Conservation (phyloP, 2,797 vertebrate species). For the Arnoldichthys spilopterus region DNA sequence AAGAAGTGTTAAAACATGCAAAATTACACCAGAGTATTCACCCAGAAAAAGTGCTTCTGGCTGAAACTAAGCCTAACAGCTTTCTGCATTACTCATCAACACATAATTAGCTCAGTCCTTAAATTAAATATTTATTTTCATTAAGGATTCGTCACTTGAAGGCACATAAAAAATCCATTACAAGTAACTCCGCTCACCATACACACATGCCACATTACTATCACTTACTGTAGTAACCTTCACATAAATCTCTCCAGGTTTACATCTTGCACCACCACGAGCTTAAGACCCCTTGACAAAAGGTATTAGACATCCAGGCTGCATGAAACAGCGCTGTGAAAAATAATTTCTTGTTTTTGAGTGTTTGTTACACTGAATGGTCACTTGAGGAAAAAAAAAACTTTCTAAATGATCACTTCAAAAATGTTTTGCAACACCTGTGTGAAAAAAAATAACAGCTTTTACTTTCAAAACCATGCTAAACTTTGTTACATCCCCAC, state of each 20-base stretch:
- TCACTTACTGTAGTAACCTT: neutral
- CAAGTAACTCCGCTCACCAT: neutral
- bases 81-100: constrained; percentile 17
- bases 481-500: too few species aligned
- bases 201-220: neutral
- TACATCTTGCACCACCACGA: neutral
- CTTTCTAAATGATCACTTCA: too few species aligned
- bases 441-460: too few species aligned
- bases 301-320: neutral
- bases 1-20: neutral
- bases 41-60: neutral
- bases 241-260: neutral
- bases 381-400: neutral
- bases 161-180: neutral
- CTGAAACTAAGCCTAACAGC: neutral
- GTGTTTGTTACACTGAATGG: neutral
- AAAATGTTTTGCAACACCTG: too few species aligned
- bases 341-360: too few species aligned
- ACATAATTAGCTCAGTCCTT: neutral
- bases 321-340: neutral
- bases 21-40: neutral
- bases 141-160: neutral
- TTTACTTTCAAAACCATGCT: too few species aligned
- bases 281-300: neutral
- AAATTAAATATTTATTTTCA: constrained; percentile 4